Base-by-base conservation (phyloP, 2,888 invertebrate species). In the Rhagium mordax region DNA sequence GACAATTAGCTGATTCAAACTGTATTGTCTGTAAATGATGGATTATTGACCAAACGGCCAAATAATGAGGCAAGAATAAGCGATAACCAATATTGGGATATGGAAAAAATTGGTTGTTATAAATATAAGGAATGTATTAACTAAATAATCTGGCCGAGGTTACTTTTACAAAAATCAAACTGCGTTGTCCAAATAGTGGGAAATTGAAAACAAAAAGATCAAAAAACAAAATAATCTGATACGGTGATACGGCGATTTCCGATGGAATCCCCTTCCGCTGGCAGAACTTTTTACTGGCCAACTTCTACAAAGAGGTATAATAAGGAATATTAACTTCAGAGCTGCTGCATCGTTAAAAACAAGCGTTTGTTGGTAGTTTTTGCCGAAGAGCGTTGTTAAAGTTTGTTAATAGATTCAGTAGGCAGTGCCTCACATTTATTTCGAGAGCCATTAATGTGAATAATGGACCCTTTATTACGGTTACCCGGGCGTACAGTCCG, bases 361-460 rank as follows among this genome's bases (percentile, higher is more conserved):
- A 27, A 16, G 49, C 13, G 10, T 7, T 24, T 24, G 49, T 29
- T 48, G 24, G 27, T 49, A 27, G 64, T 65, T 65, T 65, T 65
- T 53, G 33, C 21, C 15, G 51, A 65, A 18, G 55, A 24, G 49
- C 65, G 33, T 29, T 10, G 33, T 67, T 53, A 57, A 68, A 68
- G 16, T 68, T 68, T 24, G 48, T 24, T 70, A 70, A 62, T 61
- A 61, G 51, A 70, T 62, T 69, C 55, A 27, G 53, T 51, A 53
- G 49, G 62, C 61, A 47, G 48, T 18, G n/a, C 33, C 29, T 55
- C 62, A 53, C 62, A 55, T 71, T 61, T 49, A 67, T 60, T 62
- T 27, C 18, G 41, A 55, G 61, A 41, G 55, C 72, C 53, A 72
- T 72, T 72, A 72, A 61, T 61, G 68, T 72, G 72, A 72, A 41